Evolutionary conservation across 2,797 vertebrate genomes (phyloP), one percentile per base, ranked within the genome.

Genomic region (Setipinna tenuifilis): DNA sequence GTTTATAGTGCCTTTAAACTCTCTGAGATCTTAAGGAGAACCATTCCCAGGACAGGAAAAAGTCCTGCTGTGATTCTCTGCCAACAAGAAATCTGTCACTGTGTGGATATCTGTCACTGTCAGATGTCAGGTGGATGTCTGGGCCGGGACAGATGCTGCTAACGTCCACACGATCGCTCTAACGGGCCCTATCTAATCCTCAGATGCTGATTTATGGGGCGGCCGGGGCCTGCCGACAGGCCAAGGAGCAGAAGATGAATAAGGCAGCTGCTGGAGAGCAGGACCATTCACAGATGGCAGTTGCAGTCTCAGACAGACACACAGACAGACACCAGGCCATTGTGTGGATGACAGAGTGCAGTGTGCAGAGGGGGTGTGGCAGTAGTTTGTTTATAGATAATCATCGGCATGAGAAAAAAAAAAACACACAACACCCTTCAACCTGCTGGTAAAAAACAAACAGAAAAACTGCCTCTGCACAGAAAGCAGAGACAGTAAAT

Each of bases 341-440:
- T 35, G 14, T 78, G 71, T 78, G 65, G 14, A 78, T 54, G 50
- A 54, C 50, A 54, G 41, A 44, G 44, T 21, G 71, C 17, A 75
- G 68, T n/a, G n/a, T n/a, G 17, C 71, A 78, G 31, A 21, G 17
- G 31, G 44, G 71, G 71, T 44, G 41, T 78, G 71, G 17, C 71
- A 78, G 71, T 21, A 41, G 71, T 78, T 44, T n/a, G 71, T 44
- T 1, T 16, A 71, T 1, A 78, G 71, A 78, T 78, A 78, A 78
- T 21, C 35, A 75, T 78, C 71, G 31, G 35, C 35, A 78, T 78
- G 7, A 44, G 21, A 41, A 44, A 19, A 78, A n/a, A n/a, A n/a
- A n/a, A n/a, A n/a, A n/a, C n/a, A n/a, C n/a, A 31, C 31, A 19
- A 78, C 71, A 78, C 71, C 71, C 71, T 78, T 44, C 71, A 44